These are phyloP conservation scores for Brienomyrus brachyistius DNA, from an alignment of 2,113 vertebrate genomes.

Conservation along the genomic window DNA sequence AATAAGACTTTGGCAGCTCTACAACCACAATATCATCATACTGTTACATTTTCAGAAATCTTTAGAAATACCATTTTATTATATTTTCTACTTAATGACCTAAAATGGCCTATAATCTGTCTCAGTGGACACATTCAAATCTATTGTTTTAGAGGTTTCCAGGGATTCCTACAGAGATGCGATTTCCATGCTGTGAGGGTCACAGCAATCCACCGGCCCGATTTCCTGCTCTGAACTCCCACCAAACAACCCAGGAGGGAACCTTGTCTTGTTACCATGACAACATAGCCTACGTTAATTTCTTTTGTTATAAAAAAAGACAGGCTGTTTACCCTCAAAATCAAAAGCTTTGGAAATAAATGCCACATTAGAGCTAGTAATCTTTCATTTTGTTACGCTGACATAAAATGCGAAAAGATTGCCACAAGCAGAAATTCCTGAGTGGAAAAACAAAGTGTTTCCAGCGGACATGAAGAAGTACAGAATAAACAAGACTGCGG, in stretches of 20 bases:
- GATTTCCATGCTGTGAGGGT: neutral
- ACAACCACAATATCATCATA: neutral
- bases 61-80: neutral
- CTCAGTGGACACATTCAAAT: neutral
- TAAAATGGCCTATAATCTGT: neutral
- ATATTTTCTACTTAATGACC: neutral
- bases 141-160: neutral
- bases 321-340: neutral
- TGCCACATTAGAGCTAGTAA: neutral
- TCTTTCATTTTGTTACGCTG: conserved; percentile 1
- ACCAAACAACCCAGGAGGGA: neutral
- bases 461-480: neutral
- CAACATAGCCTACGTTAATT: neutral
- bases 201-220: neutral
- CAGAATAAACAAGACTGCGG: neutral
- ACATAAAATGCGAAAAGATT: neutral
- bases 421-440: neutral
- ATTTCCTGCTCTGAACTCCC: neutral
- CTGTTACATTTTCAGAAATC: neutral
- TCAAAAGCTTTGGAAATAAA: conserved; percentile 10
- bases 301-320: neutral
- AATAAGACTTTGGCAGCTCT: neutral
- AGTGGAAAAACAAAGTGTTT: neutral
- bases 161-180: neutral
- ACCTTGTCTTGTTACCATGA: neutral